A percentile compares a stretch with the other conserved stretches of the same genome.
Conservation (phyloP, 2,113 vertebrate species). For the Paracanthobrama guichenoti region DNA sequence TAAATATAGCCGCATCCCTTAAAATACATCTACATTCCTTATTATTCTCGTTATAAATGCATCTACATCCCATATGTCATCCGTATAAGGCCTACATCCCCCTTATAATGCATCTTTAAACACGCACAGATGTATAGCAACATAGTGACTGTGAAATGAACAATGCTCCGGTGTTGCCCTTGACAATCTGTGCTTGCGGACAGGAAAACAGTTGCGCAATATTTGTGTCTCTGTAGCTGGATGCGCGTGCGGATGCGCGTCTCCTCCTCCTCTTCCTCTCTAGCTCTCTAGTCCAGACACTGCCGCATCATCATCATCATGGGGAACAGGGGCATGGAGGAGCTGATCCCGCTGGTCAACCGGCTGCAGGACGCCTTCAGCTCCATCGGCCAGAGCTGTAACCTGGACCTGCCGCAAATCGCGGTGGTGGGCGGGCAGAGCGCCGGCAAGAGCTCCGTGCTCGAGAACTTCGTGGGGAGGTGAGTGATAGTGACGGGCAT, state of each 20-base stretch:
- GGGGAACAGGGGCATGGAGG: slow-evolving; percentile 89
- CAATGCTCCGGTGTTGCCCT: slow-evolving; percentile 58
- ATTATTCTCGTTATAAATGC: not conserved
- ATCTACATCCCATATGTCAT: not conserved
- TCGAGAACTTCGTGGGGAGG: slow-evolving; percentile 91
- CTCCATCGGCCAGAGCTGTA: slow-evolving; percentile 86
- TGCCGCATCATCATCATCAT: slow-evolving; percentile 64
- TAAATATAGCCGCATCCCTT: not conserved
- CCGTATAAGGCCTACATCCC: not conserved
- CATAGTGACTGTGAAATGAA: not conserved
- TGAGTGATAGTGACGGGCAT: slow-evolving; percentile 54
- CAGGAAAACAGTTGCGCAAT: slow-evolving; percentile 71
- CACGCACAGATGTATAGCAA: accelerated
- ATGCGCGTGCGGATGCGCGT: not conserved
- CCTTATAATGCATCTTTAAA: not conserved
- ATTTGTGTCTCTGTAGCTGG: not conserved
- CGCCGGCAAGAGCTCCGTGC: slow-evolving; percentile 88
- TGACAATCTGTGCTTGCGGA: slow-evolving; percentile 59
- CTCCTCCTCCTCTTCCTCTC: slow-evolving; percentile 57
- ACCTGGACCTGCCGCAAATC: slow-evolving; percentile 89
- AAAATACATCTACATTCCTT: not conserved
- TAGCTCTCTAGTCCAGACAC: slow-evolving; percentile 60
- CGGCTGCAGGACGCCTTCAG: slow-evolving; percentile 92
- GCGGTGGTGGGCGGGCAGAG: slow-evolving; percentile 91
- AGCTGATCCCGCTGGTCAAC: slow-evolving; percentile 91